Base-by-base conservation (phyloP, 2,113 vertebrate species). In the Regulus satrapa region DNA sequence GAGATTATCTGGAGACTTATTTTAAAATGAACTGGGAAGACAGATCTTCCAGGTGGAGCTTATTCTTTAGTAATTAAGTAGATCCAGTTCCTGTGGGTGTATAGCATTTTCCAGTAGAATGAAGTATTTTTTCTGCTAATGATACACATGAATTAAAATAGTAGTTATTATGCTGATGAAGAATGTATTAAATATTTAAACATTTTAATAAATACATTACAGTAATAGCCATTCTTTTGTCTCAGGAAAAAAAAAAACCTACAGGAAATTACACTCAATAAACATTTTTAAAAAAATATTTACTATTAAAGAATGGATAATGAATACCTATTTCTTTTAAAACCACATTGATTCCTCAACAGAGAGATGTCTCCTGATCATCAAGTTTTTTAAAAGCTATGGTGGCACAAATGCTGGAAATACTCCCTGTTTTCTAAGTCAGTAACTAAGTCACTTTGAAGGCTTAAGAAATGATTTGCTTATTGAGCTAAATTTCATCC, bases 61-160 rank as follows among this genome's bases (percentile, higher is more conserved):
- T 96, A 93, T 89, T 97, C 93, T 94, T 97, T 94, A 91, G 97
- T 98, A 98, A 98, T 98, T 98, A 98, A 98, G 95, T 95, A 98
- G 94, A 90, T 88, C 94, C 96, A 93, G 89, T 73, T 98, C 98
- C 98, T 97, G 64, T 92, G 98, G 95, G 98, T 94, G 49, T 66
- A 81, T 34, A 81, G 81, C 81, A 96, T 94, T 97, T 97, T 97
- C 91, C 93, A 95, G 85, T 74, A 94, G 84, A 43, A 43, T 28
- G 49, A 97, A 92, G 32, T 79, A 96, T 96, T 97, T 97, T 97
- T 94, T 85, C 92, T 93, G 74, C 95, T 98, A 95, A 97, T 95
- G 87, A 97, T 94, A 73, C 41, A 69, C 95, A 90, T 91, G 71
- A 93, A 97, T 95, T 96, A 97, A 97, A 96, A 95, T 59, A 46